Percentiles rank a stretch among this genome's conserved stretches.
phyloP scores from a whole-genome alignment of 2,113 vertebrate species.

The Columbina picui region DNA sequence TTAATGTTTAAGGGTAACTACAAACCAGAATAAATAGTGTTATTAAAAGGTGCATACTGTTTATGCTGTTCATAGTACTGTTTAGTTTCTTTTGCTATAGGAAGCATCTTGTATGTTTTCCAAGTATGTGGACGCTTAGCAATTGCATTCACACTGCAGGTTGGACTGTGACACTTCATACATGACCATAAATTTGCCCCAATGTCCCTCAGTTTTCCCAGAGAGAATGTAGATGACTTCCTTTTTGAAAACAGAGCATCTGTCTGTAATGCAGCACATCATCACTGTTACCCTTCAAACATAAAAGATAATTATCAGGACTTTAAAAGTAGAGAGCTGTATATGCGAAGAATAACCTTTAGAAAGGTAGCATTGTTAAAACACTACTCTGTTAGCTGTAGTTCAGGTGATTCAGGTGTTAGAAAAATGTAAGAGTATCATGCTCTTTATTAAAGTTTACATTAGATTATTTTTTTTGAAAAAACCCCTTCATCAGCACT shows the following conservation, averaged over 20 bases:
- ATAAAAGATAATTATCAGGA: not conserved
- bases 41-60: conserved; percentile 31
- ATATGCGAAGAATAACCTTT: not conserved
- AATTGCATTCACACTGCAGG: conserved; percentile 66
- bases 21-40: conserved; percentile 18
- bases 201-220: conserved; percentile 8
- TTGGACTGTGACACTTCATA: conserved; percentile 66
- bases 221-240: conserved; percentile 40
- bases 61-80: conserved; percentile 47
- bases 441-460: conserved; percentile 22
- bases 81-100: conserved; percentile 55
- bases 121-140: conserved; percentile 50
- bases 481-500: not conserved
- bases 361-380: conserved; percentile 44
- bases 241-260: conserved; percentile 48
- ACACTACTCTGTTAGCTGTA: conserved; percentile 31
- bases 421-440: conserved; percentile 25
- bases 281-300: conserved; percentile 47
- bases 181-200: conserved; percentile 59
- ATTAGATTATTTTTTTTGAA: not conserved
- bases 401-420: conserved; percentile 33
- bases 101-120: conserved; percentile 50
- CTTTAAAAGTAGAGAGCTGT: conserved; percentile 16
- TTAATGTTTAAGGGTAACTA: conserved; percentile 46
- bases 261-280: conserved; percentile 47